phyloP scores from a whole-genome alignment of 1,140 invertebrate species.

The Drosophila azteca region DNA sequence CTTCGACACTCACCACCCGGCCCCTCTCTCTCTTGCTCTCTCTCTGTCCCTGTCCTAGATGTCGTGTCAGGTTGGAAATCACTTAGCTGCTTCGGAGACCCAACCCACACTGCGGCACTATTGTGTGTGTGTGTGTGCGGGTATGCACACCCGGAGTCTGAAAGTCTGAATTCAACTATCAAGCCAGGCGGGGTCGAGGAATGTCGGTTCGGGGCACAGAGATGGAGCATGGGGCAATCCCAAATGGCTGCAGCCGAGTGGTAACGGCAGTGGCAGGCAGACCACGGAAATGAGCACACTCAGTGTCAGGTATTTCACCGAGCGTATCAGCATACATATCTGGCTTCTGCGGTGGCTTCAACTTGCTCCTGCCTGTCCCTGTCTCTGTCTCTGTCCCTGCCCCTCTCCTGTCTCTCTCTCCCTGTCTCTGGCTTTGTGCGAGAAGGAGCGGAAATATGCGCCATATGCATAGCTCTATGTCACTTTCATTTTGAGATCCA shows the following conservation, averaged over 20 bases:
- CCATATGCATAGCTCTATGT: slow-evolving; percentile 52
- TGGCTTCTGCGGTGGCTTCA: slow-evolving; percentile 56
- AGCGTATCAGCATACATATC: slow-evolving; percentile 58
- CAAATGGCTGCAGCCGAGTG: neutral
- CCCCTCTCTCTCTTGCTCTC: neutral
- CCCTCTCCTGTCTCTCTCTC: neutral
- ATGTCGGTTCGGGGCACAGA: slow-evolving; percentile 42
- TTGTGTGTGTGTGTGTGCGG: too few relatives aligned
- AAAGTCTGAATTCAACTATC: slow-evolving; percentile 45
- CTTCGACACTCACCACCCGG: slow-evolving; percentile 2
- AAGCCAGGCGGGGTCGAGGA: slow-evolving; percentile 40
- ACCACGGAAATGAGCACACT: slow-evolving; percentile 78
- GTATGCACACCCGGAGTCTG: slow-evolving; percentile 11
- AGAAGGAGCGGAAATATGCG: slow-evolving; percentile 39
- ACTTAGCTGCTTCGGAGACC: slow-evolving; percentile 23
- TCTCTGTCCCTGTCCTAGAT: neutral
- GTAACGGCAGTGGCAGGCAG: slow-evolving; percentile 13
- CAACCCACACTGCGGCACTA: slow-evolving; percentile 8
- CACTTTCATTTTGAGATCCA: slow-evolving; percentile 39
- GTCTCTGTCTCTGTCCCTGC: slow-evolving; percentile 4
- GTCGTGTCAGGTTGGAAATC: slow-evolving; percentile 22
- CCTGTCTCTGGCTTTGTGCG: neutral
- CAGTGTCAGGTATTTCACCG: slow-evolving; percentile 61
- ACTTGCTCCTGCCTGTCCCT: slow-evolving; percentile 22
- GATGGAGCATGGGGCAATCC: neutral